Conservation (phyloP, 2,113 vertebrate genomes). For the Loxodonta africana region DNA sequence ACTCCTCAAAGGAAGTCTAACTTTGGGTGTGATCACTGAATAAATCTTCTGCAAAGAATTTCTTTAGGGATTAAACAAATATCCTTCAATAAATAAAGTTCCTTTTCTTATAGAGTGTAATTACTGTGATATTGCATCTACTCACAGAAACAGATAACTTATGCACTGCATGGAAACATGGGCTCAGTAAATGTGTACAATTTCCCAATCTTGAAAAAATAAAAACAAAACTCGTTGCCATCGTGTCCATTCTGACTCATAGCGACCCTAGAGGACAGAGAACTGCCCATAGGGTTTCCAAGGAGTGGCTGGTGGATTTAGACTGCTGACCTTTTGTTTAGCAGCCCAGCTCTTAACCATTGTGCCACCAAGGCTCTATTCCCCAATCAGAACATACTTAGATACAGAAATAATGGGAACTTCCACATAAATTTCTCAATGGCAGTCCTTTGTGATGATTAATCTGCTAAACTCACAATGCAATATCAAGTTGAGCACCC, state of each 20-base stretch:
- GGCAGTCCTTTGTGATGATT: neutral
- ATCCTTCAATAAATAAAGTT: neutral
- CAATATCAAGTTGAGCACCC: neutral
- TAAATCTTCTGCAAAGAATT: slow-evolving; percentile 33
- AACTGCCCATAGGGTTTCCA: too few species aligned
- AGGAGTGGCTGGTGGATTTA: too few species aligned
- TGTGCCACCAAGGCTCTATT: neutral
- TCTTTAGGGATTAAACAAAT: slow-evolving; percentile 42
- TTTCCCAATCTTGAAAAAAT: neutral
- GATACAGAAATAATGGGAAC: neutral
- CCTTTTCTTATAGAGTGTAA: slow-evolving; percentile 4
- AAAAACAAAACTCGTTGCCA: too few species aligned
- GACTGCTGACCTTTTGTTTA: too few species aligned
- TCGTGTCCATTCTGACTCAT: too few species aligned
- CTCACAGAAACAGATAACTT: slow-evolving; percentile 31
- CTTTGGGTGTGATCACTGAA: neutral
- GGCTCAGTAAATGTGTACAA: neutral
- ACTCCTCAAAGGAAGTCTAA: neutral
- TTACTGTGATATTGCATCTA: slow-evolving; percentile 34
- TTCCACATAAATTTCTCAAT: neutral
- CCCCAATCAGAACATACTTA: neutral
- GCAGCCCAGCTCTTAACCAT: too few species aligned
- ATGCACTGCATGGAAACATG: neutral
- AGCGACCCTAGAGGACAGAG: too few species aligned
- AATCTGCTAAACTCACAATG: neutral